Base-by-base conservation (phyloP, 2,888 invertebrate species). In the Lepidocyrtinus sp. region DNA sequence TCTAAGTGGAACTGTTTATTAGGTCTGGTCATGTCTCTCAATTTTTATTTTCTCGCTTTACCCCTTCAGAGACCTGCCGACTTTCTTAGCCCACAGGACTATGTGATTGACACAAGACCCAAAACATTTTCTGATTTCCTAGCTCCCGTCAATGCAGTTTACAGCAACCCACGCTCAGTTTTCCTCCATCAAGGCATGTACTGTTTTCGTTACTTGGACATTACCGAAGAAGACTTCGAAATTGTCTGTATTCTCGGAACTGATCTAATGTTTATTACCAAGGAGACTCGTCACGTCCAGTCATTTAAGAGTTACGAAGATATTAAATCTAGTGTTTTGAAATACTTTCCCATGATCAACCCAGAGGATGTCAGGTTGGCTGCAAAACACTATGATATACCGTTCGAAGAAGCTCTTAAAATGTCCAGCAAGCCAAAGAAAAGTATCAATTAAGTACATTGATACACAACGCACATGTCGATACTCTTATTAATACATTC, bases 311-410 rank as follows among this genome's bases (percentile, higher is more conserved):
- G 22, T 15, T 84, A 78, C 12, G 50, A 68, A n/a, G 72, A 72
- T 0, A 22, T 84, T 0, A 21, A 73, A 12, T 81, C 82, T 19
- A 25, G 17, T 36, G 15, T 84, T 24, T 19, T 59, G 0, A 64
- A 82, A 26, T 84, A 81, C 45, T 84, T 84, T 27, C 84, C 84
- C 1, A 84, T 84, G 82, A 70, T 84, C 1, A 22, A 59, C 24
- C 26, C 73, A 12, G 15, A 61, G 0, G 65, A 73, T n/a, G 61
- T 84, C 5, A 69, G 74, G 1, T 24, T 26, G 3, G 24, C 78
- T 12, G 63, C 81, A 5, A 70, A 75, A 22, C 77, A 81, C 24
- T 81, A 75, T 55, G 73, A 46, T 45, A 63, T 79, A 19, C 78
- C 75, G n/a, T 81, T 82, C 45, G 82, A 82, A 17, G 75, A 82